Evolutionary conservation across 2,888 invertebrate species (phyloP).

Genomic region (Altica lythri): DNA sequence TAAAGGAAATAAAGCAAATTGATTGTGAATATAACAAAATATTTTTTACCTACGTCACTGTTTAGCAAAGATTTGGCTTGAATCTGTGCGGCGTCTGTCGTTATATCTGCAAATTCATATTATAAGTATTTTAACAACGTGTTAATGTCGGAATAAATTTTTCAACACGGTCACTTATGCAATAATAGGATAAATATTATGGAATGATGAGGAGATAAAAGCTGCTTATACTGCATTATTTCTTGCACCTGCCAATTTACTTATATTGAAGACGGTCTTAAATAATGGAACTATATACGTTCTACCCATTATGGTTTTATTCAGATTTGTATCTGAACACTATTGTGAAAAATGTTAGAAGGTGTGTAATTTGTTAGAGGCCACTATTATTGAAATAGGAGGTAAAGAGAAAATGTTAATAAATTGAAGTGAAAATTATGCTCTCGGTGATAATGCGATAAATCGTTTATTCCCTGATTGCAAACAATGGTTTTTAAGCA

Average conservation of each 20-base stretch:
- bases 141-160: conserved; percentile 34
- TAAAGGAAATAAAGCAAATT: too few relatives aligned
- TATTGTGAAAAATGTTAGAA: conserved; percentile 2
- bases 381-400: conserved; percentile 12
- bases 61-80: conserved; percentile 23
- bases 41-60: neutral
- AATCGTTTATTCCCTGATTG: neutral
- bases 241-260: conserved; percentile 32
- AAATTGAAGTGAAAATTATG: conserved; percentile 10
- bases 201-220: conserved; percentile 30
- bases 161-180: conserved; percentile 27
- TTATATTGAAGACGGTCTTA: conserved; percentile 19
- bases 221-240: conserved; percentile 29
- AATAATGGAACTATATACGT: conserved; percentile 20
- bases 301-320: conserved; percentile 11
- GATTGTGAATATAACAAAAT: neutral
- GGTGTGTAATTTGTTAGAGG: conserved; percentile 1
- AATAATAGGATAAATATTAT: conserved; percentile 34
- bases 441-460: neutral
- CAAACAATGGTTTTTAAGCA: neutral
- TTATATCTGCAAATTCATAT: conserved; percentile 32
- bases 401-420: conserved; percentile 7
- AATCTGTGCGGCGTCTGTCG: conserved; percentile 15
- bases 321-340: conserved; percentile 16
- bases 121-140: conserved; percentile 34